Conservation (phyloP, 2,797 vertebrate species). For the Selene dorsalis region DNA sequence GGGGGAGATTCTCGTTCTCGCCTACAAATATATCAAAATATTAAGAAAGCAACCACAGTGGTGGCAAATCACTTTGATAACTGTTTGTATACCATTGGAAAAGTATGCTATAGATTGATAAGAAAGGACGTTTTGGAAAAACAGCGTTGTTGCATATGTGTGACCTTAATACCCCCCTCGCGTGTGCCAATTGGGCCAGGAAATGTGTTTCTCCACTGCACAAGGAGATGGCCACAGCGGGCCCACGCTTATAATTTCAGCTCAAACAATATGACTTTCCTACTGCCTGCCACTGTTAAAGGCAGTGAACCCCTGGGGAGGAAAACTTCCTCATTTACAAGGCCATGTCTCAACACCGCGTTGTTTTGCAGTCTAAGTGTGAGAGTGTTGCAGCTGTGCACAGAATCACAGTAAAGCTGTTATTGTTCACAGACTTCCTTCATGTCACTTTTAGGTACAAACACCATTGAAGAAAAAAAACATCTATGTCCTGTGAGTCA, state of each 20-base stretch:
- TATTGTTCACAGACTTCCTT: constrained; percentile 71
- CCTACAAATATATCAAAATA: not conserved
- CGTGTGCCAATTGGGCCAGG: constrained; percentile 43
- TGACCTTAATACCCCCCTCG: not conserved
- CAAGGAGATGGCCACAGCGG: not conserved
- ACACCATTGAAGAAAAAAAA: not conserved
- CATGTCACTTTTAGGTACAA: constrained; percentile 32
- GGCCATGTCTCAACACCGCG: constrained; percentile 55
- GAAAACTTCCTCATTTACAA: constrained; percentile 70
- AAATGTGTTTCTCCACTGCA: constrained; percentile 57
- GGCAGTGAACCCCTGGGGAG: constrained; percentile 49
- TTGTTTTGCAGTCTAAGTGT: constrained; percentile 10
- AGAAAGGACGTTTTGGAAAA: not conserved
- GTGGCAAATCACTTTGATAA: not conserved
- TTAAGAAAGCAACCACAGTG: not conserved
- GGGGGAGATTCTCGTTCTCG: not conserved
- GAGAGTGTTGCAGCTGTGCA: constrained; percentile 53
- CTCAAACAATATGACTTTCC: constrained; percentile 61
- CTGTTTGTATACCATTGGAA: not conserved
- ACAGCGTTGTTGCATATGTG: not conserved
- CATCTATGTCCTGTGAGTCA: constrained; percentile 33
- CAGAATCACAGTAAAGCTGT: constrained; percentile 30
- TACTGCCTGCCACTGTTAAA: constrained; percentile 39
- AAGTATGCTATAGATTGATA: not conserved
- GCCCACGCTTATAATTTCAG: constrained; percentile 19